These are phyloP conservation scores for Parus major DNA, from an alignment of 2,113 vertebrate species.

Conservation along the genomic window DNA sequence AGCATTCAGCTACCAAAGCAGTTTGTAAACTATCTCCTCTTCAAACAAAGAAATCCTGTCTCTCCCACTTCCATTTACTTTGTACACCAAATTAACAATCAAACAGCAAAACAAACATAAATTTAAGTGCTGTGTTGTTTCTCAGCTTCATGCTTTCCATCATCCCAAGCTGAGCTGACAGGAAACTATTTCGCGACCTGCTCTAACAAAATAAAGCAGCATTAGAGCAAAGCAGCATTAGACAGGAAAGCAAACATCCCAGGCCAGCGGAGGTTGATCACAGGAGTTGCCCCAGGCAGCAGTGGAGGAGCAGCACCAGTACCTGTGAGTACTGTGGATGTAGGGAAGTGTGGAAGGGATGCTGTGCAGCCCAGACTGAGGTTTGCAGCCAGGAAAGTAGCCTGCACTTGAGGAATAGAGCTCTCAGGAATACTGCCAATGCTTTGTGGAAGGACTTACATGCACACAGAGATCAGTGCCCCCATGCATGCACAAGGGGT, in stretches of 20 bases:
- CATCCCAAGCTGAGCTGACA: not conserved
- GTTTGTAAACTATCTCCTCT: not conserved
- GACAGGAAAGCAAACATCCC: not conserved
- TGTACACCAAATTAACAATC: not conserved
- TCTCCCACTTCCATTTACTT: not conserved
- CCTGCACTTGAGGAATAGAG: not conserved
- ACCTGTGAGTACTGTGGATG: not conserved
- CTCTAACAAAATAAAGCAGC: not conserved
- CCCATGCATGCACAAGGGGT: accelerated
- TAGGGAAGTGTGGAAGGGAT: not conserved
- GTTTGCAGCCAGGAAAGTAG: not conserved
- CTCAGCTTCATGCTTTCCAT: not conserved
- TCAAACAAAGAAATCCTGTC: not conserved
- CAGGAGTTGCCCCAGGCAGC: not conserved
- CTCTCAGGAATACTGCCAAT: not conserved
- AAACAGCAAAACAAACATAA: constrained; percentile 2
- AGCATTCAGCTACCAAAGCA: not conserved
- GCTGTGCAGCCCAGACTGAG: not conserved
- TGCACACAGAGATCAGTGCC: not conserved
- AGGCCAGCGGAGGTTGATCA: accelerated
- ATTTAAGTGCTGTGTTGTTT: not conserved
- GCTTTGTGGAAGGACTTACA: not conserved
- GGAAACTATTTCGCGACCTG: not conserved
- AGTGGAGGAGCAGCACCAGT: not conserved
- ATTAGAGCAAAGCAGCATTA: not conserved